Percentiles rank a stretch among this genome's conserved stretches.
phyloP scores from a whole-genome alignment of 2,888 invertebrate species.

The Dysmachus trigonus region DNA sequence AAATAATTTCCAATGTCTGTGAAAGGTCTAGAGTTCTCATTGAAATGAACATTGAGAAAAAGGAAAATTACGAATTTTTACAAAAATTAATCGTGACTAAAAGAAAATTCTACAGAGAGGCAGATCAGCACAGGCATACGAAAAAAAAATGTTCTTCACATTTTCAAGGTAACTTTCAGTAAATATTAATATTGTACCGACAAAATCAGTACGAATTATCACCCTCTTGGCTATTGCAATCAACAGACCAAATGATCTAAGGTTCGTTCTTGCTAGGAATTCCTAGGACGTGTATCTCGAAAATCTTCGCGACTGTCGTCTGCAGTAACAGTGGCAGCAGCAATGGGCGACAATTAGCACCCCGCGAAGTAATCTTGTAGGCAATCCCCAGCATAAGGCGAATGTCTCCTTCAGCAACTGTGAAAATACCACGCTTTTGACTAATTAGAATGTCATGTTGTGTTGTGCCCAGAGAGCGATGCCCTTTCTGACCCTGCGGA shows the following conservation, averaged over 20 bases:
- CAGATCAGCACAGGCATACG: too few species aligned
- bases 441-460: constrained; percentile 8
- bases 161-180: too few species aligned
- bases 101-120: too few species aligned
- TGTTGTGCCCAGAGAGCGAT: not conserved
- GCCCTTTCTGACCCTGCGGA: not conserved
- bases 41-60: too few species aligned
- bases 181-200: too few species aligned
- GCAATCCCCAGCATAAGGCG: not conserved
- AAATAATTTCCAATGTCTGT: too few species aligned
- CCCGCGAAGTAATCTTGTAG: not conserved
- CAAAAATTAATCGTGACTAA: too few species aligned
- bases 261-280: not conserved
- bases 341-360: constrained; percentile 12
- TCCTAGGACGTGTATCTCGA: not conserved
- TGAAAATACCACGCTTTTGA: not conserved
- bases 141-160: too few species aligned
- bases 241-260: not conserved
- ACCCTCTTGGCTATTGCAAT: not conserved
- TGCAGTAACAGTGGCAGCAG: not conserved
- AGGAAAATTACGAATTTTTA: too few species aligned
- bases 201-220: too few species aligned
- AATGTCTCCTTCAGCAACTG: not conserved
- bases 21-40: too few species aligned
- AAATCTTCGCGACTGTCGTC: not conserved